Evolutionary conservation across 2,888 invertebrate genomes (phyloP).

Genomic region (Synergus laeviventris): DNA sequence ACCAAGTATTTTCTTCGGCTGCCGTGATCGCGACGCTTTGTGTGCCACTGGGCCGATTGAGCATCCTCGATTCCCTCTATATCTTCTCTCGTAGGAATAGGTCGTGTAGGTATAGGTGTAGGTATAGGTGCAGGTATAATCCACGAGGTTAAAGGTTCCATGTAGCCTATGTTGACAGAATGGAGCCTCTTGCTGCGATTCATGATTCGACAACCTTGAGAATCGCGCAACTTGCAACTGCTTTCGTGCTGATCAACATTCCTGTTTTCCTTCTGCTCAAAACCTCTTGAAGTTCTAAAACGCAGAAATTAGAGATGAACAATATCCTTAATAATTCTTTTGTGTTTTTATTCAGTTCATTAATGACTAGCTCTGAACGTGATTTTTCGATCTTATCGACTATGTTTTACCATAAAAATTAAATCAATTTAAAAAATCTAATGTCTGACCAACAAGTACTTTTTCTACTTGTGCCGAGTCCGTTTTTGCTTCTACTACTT

Average conservation of each 20-base stretch:
- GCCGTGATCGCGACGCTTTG: constrained; percentile 61
- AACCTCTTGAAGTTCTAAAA: background rate
- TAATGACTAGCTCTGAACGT: too few species aligned
- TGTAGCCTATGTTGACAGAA: constrained; percentile 47
- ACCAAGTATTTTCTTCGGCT: constrained; percentile 58
- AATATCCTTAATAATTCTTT: too few species aligned
- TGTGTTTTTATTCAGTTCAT: background rate
- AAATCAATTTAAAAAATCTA: background rate
- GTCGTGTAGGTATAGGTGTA: background rate
- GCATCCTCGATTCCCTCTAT: constrained; percentile 64
- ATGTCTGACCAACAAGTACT: background rate
- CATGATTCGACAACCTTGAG: constrained; percentile 53
- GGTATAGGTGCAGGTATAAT: constrained; percentile 23
- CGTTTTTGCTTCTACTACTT: background rate
- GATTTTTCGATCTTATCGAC: too few species aligned
- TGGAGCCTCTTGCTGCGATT: constrained; percentile 48
- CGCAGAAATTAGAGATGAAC: background rate
- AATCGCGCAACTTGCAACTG: constrained; percentile 47
- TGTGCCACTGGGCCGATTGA: constrained; percentile 74
- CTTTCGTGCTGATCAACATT: background rate
- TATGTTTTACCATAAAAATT: too few species aligned
- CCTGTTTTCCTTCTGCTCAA: background rate
- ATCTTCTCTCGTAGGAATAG: constrained; percentile 38
- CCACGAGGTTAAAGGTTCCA: background rate
- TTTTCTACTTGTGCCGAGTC: background rate